Percentiles rank a stretch among this genome's conserved stretches.
Evolutionary conservation across 30 jellyfish, hydroid and myxozoan genomes (phyloP).

Genomic region (Phacellophora camtschatica): DNA sequence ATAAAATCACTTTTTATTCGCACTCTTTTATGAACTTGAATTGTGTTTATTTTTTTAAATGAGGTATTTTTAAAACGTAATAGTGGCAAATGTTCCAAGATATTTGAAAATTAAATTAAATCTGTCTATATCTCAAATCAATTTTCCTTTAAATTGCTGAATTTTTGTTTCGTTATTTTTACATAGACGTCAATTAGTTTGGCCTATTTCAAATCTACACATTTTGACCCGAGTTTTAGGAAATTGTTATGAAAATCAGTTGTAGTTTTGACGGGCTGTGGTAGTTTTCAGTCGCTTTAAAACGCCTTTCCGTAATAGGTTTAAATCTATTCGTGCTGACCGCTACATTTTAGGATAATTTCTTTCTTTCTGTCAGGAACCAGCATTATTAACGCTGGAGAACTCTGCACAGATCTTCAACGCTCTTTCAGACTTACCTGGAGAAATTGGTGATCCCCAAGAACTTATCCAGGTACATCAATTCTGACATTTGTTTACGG

Average conservation of each 20-base stretch:
- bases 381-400: conserved; percentile 74
- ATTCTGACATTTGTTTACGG: too few relatives aligned
- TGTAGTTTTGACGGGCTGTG: neutral
- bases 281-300: neutral
- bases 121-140: too few relatives aligned
- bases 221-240: too few relatives aligned
- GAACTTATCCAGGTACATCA: conserved; percentile 72
- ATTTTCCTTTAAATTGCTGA: too few relatives aligned
- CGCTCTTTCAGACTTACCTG: conserved; percentile 90
- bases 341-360: neutral
- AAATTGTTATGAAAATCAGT: too few relatives aligned
- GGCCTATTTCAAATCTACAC: neutral
- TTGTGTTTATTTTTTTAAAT: too few relatives aligned
- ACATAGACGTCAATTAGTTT: neutral
- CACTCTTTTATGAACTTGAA: too few relatives aligned
- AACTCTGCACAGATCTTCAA: conserved; percentile 98
- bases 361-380: conserved; percentile 60
- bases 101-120: too few relatives aligned
- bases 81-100: too few relatives aligned
- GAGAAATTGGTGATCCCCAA: conserved; percentile 73
- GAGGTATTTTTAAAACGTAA: too few relatives aligned
- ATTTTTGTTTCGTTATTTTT: too few relatives aligned
- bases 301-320: neutral
- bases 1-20: too few relatives aligned
- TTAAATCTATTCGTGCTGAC: neutral